Evolutionary conservation across 2,888 invertebrate species (phyloP).

Genomic region (Drosophila greeni): DNA sequence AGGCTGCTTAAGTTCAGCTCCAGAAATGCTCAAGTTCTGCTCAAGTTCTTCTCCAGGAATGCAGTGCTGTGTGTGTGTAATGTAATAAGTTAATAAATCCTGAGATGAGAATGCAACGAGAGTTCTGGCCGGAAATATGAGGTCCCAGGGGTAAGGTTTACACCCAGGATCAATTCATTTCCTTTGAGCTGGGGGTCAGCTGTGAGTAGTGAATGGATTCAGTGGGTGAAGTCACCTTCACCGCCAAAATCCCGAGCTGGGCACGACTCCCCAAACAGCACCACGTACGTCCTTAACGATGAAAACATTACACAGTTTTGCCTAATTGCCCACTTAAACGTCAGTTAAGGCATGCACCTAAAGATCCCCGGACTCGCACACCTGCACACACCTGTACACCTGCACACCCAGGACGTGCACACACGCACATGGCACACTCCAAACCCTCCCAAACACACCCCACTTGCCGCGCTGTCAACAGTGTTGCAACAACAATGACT

Average conservation of each 20-base stretch:
- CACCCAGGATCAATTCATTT: not conserved
- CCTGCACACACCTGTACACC: no score
- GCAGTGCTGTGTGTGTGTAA: conserved; percentile 7
- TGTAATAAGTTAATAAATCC: conserved; percentile 61
- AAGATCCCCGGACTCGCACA: conserved; percentile 7
- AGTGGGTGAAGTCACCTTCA: not conserved
- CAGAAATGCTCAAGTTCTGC: no score
- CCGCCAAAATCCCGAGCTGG: not conserved
- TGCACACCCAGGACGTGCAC: conserved; percentile 7
- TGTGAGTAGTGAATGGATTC: not conserved
- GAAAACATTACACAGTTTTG: conserved; percentile 52
- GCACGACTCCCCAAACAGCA: not conserved
- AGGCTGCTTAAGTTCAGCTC: no score
- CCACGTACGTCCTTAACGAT: conserved; percentile 34
- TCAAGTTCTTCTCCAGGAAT: no score
- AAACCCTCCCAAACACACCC: not conserved
- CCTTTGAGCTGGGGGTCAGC: not conserved
- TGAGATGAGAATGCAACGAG: not conserved
- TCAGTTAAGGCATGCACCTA: conserved; percentile 28
- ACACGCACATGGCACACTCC: not conserved
- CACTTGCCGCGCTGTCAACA: conserved; percentile 21
- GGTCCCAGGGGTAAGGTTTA: not conserved
- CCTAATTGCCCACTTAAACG: conserved; percentile 62
- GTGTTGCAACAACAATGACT: conserved; percentile 44
- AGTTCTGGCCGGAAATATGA: not conserved